Evolutionary conservation across 2,113 vertebrate genomes (phyloP).

Genomic region (Paracyprichromis sp.): DNA sequence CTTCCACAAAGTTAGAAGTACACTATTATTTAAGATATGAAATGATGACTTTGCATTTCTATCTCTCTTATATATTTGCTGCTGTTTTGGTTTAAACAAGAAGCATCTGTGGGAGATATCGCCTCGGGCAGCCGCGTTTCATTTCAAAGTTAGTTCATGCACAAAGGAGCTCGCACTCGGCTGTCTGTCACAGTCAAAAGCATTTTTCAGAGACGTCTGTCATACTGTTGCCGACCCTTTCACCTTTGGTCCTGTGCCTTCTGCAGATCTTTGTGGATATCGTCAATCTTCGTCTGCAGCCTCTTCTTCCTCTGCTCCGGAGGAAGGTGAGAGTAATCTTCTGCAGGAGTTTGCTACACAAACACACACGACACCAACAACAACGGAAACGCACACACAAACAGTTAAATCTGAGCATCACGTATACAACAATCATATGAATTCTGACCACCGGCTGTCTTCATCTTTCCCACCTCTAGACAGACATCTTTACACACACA

Average conservation of each 20-base stretch:
- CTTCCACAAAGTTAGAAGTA: background rate
- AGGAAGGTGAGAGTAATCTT: constrained; percentile 70
- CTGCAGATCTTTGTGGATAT: constrained; percentile 85
- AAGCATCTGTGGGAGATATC: background rate
- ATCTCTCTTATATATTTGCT: background rate
- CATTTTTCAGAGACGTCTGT: background rate
- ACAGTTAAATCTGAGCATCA: background rate
- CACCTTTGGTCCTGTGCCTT: constrained; percentile 91
- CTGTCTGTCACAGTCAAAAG: background rate
- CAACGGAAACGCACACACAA: background rate
- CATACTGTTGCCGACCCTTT: background rate
- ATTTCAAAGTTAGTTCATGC: background rate
- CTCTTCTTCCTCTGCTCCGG: constrained; percentile 67
- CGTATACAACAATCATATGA: background rate
- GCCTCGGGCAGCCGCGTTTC: background rate
- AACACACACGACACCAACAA: background rate
- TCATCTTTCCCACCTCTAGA: background rate
- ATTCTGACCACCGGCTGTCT: constrained; percentile 18
- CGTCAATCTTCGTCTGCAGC: constrained; percentile 69
- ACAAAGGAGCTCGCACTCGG: background rate
- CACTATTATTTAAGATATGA: background rate
- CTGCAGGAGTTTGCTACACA: constrained; percentile 35
- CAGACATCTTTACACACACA: background rate
- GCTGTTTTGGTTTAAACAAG: background rate
- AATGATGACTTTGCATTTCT: background rate